Percentiles rank a stretch among this genome's conserved stretches.
These are phyloP conservation scores for Elanoides forficatus DNA, from an alignment of 2,113 vertebrate species.

Conservation along the genomic window DNA sequence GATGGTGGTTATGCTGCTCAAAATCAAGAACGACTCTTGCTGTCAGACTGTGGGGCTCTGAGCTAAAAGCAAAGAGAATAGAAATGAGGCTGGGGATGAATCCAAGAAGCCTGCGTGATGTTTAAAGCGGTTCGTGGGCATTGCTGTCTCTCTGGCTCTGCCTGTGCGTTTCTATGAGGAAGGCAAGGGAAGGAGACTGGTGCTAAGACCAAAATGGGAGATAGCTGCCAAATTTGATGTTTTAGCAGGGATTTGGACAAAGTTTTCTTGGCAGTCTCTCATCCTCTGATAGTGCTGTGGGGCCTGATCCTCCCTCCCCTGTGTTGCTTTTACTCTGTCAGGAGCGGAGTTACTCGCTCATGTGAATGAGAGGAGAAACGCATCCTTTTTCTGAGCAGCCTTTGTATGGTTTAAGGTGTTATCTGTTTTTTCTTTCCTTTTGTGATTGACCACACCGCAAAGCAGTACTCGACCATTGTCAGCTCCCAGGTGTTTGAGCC, in stretches of 20 bases:
- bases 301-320: not conserved
- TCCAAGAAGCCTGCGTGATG: not conserved
- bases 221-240: not conserved
- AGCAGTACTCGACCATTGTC: not conserved
- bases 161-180: not conserved
- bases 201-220: not conserved
- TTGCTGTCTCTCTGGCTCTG: not conserved
- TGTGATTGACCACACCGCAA: too few relatives aligned
- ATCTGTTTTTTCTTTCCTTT: not conserved
- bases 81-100: not conserved
- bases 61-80: not conserved
- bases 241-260: not conserved
- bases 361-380: not conserved
- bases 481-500: not conserved
- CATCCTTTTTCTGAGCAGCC: not conserved
- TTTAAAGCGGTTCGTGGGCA: not conserved
- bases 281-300: not conserved
- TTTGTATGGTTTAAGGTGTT: not conserved
- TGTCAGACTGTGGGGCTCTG: not conserved
- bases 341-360: not conserved
- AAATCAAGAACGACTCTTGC: not conserved
- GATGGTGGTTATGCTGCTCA: not conserved
- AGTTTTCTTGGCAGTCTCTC: not conserved
- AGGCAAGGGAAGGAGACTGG: not conserved
- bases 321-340: not conserved